Evolutionary conservation across 2,113 vertebrate species (phyloP).

Genomic region (Ptilorrhoa leucosticta): DNA sequence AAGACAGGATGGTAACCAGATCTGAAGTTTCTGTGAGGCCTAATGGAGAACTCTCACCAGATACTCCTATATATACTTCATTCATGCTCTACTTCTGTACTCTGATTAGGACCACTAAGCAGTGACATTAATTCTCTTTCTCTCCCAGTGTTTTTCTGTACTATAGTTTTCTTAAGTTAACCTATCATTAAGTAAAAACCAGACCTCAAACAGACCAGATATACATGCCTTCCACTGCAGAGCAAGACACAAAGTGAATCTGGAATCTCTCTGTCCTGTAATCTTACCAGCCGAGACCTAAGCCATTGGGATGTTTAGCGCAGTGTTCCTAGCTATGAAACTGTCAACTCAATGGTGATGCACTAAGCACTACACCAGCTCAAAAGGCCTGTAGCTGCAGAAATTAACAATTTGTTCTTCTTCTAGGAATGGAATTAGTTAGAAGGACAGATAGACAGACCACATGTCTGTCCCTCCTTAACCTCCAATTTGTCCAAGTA

Average conservation of each 20-base stretch:
- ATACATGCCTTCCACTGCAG: background rate
- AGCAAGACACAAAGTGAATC: background rate
- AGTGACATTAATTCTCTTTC: background rate
- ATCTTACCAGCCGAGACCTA: background rate
- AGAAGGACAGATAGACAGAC: background rate
- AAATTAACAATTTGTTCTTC: background rate
- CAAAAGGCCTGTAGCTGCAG: background rate
- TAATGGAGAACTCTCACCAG: background rate
- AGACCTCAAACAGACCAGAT: background rate
- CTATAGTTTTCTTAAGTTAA: background rate
- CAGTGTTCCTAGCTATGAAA: background rate
- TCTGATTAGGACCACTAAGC: background rate
- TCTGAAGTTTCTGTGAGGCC: background rate
- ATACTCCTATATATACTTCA: background rate
- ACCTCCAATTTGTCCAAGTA: background rate
- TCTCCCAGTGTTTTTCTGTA: background rate
- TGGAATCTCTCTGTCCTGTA: fast-evolving
- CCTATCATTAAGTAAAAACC: background rate
- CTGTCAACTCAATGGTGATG: background rate
- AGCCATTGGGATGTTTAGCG: background rate
- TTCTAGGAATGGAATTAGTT: background rate
- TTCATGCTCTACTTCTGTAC: background rate
- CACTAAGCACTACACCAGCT: background rate
- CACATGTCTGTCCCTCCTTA: background rate
- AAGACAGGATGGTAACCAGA: background rate